A percentile compares a stretch with the other conserved stretches of the same genome.
Conservation (phyloP, 2,797 vertebrate species). For the Acanthornis magna region DNA sequence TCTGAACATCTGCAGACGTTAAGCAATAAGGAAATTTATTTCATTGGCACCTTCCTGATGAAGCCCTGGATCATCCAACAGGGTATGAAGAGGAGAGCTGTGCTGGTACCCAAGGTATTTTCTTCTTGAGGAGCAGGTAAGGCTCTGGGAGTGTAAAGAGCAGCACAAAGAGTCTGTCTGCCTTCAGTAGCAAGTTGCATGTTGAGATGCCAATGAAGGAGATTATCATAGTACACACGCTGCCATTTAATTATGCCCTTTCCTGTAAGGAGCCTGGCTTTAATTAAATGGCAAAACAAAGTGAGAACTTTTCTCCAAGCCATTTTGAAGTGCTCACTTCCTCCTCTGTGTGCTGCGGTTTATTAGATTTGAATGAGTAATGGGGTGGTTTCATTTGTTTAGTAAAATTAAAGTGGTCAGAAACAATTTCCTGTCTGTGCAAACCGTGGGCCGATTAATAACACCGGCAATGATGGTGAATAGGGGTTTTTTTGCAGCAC, state of each 20-base stretch:
- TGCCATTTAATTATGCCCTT: constrained; percentile 49
- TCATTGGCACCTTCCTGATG: background rate
- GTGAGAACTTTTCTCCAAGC: constrained; percentile 57
- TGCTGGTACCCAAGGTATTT: background rate
- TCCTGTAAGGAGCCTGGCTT: constrained; percentile 57
- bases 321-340: constrained; percentile 57
- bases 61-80: background rate
- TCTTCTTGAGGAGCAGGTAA: background rate
- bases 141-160: background rate
- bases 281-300: constrained; percentile 65
- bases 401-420: constrained; percentile 62
- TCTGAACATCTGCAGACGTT: background rate
- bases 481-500: background rate
- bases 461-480: constrained; percentile 4
- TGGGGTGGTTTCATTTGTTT: constrained; percentile 65
- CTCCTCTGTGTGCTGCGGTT: constrained; percentile 58
- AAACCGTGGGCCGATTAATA: constrained; percentile 36
- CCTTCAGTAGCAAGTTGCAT: background rate
- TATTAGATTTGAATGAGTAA: constrained; percentile 69
- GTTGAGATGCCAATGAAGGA: background rate
- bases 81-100: background rate
- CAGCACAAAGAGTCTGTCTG: background rate
- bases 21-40: background rate
- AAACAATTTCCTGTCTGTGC: constrained; percentile 64
- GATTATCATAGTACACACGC: background rate